A percentile compares a stretch with the other conserved stretches of the same genome.
phyloP scores from a whole-genome alignment of 2,797 vertebrate species.

The Sebastes nivosus region DNA sequence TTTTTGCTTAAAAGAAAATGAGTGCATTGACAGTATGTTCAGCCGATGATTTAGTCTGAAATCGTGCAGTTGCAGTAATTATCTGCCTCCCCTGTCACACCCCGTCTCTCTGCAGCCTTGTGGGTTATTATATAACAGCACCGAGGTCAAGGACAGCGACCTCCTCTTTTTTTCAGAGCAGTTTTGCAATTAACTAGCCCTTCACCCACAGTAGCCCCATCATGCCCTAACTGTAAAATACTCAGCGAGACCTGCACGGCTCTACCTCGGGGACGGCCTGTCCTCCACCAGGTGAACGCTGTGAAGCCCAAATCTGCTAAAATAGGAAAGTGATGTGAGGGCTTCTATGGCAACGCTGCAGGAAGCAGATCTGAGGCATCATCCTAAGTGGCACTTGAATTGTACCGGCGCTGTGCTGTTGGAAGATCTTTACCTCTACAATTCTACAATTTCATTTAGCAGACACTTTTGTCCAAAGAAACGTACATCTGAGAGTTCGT shows the following conservation, averaged over 20 bases:
- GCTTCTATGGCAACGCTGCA: conserved; percentile 1
- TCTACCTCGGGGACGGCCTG: neutral
- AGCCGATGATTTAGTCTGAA: neutral
- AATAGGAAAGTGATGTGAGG: neutral
- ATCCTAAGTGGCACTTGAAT: neutral
- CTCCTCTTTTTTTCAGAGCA: neutral
- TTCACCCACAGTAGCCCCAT: neutral
- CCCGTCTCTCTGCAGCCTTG: conserved; percentile 2
- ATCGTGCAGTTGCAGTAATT: conserved; percentile 5
- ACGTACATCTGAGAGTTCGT: no score
- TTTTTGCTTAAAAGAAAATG: neutral
- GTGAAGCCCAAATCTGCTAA: neutral
- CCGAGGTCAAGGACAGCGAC: conserved; percentile 4
- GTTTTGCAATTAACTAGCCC: neutral
- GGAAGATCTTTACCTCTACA: neutral
- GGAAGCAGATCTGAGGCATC: neutral
- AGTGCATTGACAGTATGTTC: neutral
- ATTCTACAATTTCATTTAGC: no score
- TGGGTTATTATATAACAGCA: conserved; percentile 13
- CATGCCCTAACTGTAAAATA: neutral
- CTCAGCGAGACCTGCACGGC: neutral
- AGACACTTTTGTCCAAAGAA: no score
- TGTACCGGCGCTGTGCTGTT: neutral
- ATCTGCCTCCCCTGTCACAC: neutral
- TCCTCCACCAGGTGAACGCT: neutral